These are phyloP conservation scores for Chromis chromis DNA, from an alignment of 2,797 vertebrate genomes.

Conservation along the genomic window DNA sequence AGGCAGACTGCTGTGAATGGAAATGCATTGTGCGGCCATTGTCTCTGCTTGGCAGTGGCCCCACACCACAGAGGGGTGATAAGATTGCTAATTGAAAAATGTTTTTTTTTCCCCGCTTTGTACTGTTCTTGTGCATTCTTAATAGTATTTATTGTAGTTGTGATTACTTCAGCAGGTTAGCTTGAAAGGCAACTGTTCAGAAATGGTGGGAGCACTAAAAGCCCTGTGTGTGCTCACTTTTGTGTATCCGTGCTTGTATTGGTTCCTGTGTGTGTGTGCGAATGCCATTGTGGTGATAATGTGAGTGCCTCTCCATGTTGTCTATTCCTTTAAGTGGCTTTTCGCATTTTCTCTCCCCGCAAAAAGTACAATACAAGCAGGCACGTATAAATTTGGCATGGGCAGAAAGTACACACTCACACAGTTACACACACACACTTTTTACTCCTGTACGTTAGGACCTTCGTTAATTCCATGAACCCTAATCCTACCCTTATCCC, in stretches of 20 bases:
- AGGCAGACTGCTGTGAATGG: constrained; percentile 36
- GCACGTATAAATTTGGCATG: neutral
- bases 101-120: constrained; percentile 42
- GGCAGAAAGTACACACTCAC: neutral
- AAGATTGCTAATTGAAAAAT: constrained; percentile 63
- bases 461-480: neutral
- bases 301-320: constrained; percentile 12
- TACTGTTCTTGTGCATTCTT: constrained; percentile 28
- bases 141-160: constrained; percentile 39
- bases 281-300: constrained; percentile 24
- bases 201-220: constrained; percentile 13
- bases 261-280: neutral
- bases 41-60: constrained; percentile 44
- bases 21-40: constrained; percentile 49
- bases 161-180: constrained; percentile 51
- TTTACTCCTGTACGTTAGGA: too few relatives aligned
- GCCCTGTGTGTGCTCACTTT: neutral
- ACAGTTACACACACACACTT: neutral
- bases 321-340: constrained; percentile 31
- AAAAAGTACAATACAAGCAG: neutral
- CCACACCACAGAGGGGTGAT: constrained; percentile 40
- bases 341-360: constrained; percentile 15
- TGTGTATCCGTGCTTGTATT: neutral
- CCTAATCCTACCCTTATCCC: constrained; percentile 11
- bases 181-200: constrained; percentile 26